These are phyloP conservation scores for Diadromus collaris DNA, from an alignment of 2,888 invertebrate genomes.

Conservation along the genomic window DNA sequence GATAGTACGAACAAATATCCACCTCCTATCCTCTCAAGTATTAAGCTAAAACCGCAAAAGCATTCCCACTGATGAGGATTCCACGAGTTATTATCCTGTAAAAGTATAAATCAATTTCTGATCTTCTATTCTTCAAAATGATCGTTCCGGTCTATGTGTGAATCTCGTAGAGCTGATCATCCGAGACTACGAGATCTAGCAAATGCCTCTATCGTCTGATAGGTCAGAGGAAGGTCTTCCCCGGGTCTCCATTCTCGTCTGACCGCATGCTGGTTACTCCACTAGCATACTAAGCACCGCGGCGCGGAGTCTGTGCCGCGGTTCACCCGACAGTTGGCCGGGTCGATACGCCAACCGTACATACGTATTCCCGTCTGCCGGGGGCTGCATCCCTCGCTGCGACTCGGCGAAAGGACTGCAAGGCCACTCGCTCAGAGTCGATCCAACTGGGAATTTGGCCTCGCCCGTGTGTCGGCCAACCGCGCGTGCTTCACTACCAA, in stretches of 20 bases:
- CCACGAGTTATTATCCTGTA: neutral
- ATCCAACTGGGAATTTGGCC: conserved; percentile 43
- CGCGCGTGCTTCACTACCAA: conserved; percentile 4
- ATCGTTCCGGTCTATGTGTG: too few relatives aligned
- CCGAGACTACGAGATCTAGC: neutral
- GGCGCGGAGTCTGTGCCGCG: conserved; percentile 62
- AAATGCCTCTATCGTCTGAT: neutral
- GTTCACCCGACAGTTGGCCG: conserved; percentile 65
- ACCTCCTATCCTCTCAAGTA: neutral
- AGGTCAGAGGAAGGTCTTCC: conserved; percentile 43
- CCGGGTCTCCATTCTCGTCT: conserved; percentile 65
- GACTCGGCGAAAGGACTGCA: conserved; percentile 48
- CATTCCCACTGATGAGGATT: neutral
- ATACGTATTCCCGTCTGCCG: conserved; percentile 48
- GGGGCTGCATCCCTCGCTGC: conserved; percentile 36
- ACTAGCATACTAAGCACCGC: conserved; percentile 73
- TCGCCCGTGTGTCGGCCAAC: conserved; percentile 45
- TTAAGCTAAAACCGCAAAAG: neutral
- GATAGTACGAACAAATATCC: neutral
- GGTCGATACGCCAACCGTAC: conserved; percentile 69
- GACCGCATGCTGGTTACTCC: conserved; percentile 71
- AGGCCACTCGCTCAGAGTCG: conserved; percentile 47
- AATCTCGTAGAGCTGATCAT: too few relatives aligned
- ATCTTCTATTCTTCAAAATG: too few relatives aligned
- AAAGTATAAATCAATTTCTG: neutral